These are phyloP conservation scores for Sebastes wilsoni DNA, from an alignment of 2,797 vertebrate genomes.

Conservation along the genomic window DNA sequence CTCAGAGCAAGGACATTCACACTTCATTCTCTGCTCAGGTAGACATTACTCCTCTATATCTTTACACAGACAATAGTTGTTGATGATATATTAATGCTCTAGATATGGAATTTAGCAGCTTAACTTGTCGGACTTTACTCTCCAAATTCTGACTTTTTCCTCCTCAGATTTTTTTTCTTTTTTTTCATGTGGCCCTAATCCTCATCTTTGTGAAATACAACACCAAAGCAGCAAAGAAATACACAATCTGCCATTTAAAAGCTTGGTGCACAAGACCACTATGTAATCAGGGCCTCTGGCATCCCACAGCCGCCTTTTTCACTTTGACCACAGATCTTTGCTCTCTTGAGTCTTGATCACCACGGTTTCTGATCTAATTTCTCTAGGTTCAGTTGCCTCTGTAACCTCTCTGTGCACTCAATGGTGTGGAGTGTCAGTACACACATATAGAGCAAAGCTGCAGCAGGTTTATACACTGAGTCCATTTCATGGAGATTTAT, in stretches of 20 bases:
- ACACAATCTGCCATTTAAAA: constrained; percentile 40
- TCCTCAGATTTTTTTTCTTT: background rate
- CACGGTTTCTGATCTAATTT: constrained; percentile 39
- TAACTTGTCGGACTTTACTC: background rate
- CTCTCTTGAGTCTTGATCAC: constrained; percentile 47
- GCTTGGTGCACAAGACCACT: constrained; percentile 43
- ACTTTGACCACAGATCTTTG: constrained; percentile 62
- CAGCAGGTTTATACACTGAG: constrained; percentile 2
- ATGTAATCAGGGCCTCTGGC: constrained; percentile 59
- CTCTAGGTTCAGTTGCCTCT: constrained; percentile 31
- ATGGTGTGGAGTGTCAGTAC: constrained; percentile 16
- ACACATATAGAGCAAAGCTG: constrained; percentile 24
- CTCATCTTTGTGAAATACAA: constrained; percentile 48
- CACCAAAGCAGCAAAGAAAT: constrained; percentile 45
- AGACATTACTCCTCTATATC: no score
- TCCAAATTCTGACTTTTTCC: background rate
- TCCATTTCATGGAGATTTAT: constrained; percentile 4
- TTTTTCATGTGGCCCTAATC: constrained; percentile 15
- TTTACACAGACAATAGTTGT: no score
- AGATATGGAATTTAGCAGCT: no score
- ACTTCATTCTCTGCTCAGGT: no score
- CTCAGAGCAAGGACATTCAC: no score
- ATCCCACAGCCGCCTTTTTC: constrained; percentile 46
- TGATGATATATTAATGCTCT: no score
- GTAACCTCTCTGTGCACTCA: constrained; percentile 36